These are phyloP conservation scores for Asarcornis scutulata DNA, from an alignment of 2,113 vertebrate genomes.

Conservation along the genomic window DNA sequence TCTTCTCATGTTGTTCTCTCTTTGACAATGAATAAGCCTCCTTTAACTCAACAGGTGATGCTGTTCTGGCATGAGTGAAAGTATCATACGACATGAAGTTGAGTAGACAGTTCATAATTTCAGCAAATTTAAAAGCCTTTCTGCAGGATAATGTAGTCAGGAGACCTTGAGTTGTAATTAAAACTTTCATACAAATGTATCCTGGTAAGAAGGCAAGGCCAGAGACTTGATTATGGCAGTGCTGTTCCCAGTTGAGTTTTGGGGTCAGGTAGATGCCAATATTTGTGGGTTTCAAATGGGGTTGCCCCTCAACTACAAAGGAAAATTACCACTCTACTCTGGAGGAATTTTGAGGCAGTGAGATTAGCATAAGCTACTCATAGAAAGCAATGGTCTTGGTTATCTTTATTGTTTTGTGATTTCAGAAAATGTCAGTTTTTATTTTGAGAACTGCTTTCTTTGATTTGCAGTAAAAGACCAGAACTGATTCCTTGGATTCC, in stretches of 20 bases:
- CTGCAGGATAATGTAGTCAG: not conserved
- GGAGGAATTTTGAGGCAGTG: not conserved
- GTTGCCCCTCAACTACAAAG: not conserved
- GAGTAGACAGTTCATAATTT: not conserved
- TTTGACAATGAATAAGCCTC: not conserved
- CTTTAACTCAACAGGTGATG: not conserved
- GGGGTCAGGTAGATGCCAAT: not conserved
- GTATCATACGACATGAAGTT: not conserved
- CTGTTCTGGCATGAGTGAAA: not conserved
- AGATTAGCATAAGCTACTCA: not conserved
- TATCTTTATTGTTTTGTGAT: slow-evolving; percentile 11
- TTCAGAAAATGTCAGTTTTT: not conserved
- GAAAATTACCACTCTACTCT: not conserved
- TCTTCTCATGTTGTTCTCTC: not conserved
- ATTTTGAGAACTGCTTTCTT: slow-evolving; percentile 26
- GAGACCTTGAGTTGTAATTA: not conserved
- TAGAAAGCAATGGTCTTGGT: not conserved
- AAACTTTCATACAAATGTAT: not conserved
- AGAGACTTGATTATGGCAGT: not conserved
- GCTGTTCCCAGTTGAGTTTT: fast-evolving
- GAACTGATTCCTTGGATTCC: slow-evolving; percentile 26
- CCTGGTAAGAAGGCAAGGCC: not conserved
- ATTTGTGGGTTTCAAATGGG: not conserved
- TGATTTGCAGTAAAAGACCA: not conserved
- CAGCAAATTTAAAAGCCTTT: not conserved